phyloP scores from a whole-genome alignment of 2,797 vertebrate genomes.

The Tarsius wallacei region DNA sequence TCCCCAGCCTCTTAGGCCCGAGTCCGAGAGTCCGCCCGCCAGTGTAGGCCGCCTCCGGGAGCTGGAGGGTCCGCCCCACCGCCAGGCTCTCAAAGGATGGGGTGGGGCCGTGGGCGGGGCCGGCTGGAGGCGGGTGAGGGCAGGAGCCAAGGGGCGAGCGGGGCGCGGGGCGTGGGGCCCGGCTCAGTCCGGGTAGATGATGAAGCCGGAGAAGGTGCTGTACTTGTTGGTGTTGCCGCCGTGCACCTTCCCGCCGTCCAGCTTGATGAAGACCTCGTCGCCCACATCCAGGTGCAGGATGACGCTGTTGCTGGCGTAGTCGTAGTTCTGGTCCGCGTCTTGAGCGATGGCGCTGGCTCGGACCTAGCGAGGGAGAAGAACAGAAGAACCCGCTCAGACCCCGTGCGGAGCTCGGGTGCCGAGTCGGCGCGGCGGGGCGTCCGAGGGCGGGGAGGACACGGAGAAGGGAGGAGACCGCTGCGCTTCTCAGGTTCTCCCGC shows the following conservation, averaged over 20 bases:
- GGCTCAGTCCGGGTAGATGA: conserved; percentile 97
- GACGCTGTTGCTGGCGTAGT: conserved; percentile 98
- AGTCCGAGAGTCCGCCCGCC: neutral
- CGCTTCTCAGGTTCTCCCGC: neutral
- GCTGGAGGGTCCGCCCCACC: neutral
- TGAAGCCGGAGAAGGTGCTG: conserved; percentile 99
- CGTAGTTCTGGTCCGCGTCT: conserved; percentile 99
- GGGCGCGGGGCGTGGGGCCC: accelerated
- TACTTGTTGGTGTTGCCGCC: conserved; percentile 99
- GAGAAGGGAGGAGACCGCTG: neutral
- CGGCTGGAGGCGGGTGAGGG: neutral
- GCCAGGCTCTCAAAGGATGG: conserved; percentile 19
- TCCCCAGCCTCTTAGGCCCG: neutral
- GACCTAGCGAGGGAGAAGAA: conserved; percentile 90
- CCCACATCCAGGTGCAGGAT: conserved; percentile 98
- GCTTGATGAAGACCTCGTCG: conserved; percentile 97
- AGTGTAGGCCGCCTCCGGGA: neutral
- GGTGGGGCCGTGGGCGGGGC: neutral
- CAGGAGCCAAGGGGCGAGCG: neutral
- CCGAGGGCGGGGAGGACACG: neutral
- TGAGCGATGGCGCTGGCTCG: conserved; percentile 98
- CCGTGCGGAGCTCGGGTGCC: neutral
- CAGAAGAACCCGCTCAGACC: neutral
- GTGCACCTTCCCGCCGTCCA: conserved; percentile 98
- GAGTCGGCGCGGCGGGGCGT: neutral